These are phyloP conservation scores for Sus cebifrons DNA, from an alignment of 2,797 vertebrate species.

Conservation along the genomic window DNA sequence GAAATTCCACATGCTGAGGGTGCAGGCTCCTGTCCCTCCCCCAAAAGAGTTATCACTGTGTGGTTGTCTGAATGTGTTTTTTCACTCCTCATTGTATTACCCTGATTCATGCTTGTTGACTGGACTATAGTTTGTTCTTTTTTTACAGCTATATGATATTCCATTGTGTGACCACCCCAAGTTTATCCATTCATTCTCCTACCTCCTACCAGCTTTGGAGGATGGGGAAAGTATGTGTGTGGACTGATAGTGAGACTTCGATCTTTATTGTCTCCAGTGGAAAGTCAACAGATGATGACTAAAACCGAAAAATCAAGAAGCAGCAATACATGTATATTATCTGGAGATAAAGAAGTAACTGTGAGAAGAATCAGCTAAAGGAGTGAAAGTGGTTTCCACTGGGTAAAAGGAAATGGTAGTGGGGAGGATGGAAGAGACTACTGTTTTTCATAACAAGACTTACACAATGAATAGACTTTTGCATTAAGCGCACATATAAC, in stretches of 20 bases:
- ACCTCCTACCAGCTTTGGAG: neutral
- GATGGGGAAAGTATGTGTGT: neutral
- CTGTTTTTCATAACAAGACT: neutral
- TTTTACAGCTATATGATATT: no score
- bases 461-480: neutral
- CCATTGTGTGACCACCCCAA: no score
- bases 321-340: neutral
- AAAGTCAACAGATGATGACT: slow-evolving; percentile 24
- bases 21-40: no score
- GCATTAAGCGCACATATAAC: neutral
- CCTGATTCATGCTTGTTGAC: no score
- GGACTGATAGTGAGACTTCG: neutral
- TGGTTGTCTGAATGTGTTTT: no score
- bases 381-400: neutral
- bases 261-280: neutral
- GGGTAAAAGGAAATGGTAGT: neutral
- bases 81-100: no score
- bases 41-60: no score
- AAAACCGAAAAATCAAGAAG: slow-evolving; percentile 37
- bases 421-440: neutral
- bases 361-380: neutral
- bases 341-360: neutral
- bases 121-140: no score
- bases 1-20: no score
- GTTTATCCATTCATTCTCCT: neutral